phyloP scores from a whole-genome alignment of 2,888 invertebrate genomes.

The Trypoxylon attenuatum region DNA sequence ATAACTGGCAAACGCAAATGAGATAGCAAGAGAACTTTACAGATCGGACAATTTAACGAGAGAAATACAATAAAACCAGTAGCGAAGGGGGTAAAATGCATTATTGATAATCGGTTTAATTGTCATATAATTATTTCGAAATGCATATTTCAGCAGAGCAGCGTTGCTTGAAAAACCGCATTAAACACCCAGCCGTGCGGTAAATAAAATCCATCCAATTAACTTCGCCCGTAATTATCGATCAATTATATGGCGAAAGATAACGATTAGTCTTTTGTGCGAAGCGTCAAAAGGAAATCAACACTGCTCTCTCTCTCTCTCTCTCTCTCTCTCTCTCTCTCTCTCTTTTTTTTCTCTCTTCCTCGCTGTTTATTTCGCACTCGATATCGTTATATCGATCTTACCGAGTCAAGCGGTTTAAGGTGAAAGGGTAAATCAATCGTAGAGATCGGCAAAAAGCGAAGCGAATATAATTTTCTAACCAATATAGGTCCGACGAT shows the following conservation, averaged over 20 bases:
- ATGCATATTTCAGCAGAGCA: not conserved
- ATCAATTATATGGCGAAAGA: slow-evolving; percentile 2
- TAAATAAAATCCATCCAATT: slow-evolving; percentile 13
- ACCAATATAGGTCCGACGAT: no score
- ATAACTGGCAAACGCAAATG: not conserved
- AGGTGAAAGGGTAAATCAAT: slow-evolving; percentile 48
- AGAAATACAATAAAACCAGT: not conserved
- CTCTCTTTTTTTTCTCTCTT: slow-evolving; percentile 21
- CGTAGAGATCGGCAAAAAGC: slow-evolving; percentile 56
- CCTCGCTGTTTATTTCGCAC: not conserved
- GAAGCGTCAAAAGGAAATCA: not conserved
- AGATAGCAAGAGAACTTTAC: not conserved
- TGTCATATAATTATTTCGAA: not conserved
- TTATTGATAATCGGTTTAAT: not conserved
- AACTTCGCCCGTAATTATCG: not conserved
- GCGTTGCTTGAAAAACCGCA: slow-evolving; percentile 3
- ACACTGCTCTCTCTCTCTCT: slow-evolving; percentile 46
- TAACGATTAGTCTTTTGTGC: not conserved
- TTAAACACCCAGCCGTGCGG: slow-evolving; percentile 4
- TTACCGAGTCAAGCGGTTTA: slow-evolving; percentile 48
- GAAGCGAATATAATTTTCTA: no score
- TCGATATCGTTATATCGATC: slow-evolving; percentile 38
- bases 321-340: slow-evolving; percentile 48
- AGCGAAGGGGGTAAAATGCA: not conserved
- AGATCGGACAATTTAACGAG: not conserved